Evolutionary conservation across 2,113 vertebrate species (phyloP), one percentile per base, ranked within the genome.

Genomic region (Nesoenas mayeri): DNA sequence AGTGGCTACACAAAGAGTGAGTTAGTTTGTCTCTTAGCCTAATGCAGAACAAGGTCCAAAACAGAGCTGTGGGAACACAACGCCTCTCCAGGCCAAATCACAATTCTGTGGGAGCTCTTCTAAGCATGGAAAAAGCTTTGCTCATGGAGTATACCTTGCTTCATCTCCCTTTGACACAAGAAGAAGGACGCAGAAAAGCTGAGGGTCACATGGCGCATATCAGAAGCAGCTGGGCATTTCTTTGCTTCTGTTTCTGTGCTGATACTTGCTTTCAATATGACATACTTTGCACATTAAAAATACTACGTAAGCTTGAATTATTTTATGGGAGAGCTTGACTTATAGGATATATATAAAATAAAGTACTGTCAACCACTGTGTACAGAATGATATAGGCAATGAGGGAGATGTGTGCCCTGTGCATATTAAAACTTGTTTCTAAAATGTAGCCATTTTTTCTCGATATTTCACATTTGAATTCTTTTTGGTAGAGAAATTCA

Each of bases 131-230:
- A 50, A 91, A 81, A 84, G 44, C n/a, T 38, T 53, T 72, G 38
- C 28, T 72, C 29, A 38, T 18, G 44, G 36, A 44, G 38, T 31
- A 50, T 40, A 40, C 50, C 69, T 69, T 72, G 48, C 28, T 64
- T 38, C 60, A n/a, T 62, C 56, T 67, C 69, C 48, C 44, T 88
- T 48, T 42, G 80, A 64, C 53, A 36, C 7, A 36, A 42, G 66
- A 25, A 58, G 78, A n/a, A 72, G 75, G 77, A 47, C 0, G 1
- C 32, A 81, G 44, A 65, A 80, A 75, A 85, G 6, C 22, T 17
- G 20, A 69, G 31, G 25, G 15, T 50, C 0, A 0, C 10, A 19
- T 0, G 0, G 26, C 50, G 10, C 1, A 0, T 12, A 26, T 13
- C 15, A 53, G 72, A 71, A 79, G 11, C 29, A 79, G 31, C 50